phyloP scores from a whole-genome alignment of 2,113 vertebrate species.

The Cavia aperea region DNA sequence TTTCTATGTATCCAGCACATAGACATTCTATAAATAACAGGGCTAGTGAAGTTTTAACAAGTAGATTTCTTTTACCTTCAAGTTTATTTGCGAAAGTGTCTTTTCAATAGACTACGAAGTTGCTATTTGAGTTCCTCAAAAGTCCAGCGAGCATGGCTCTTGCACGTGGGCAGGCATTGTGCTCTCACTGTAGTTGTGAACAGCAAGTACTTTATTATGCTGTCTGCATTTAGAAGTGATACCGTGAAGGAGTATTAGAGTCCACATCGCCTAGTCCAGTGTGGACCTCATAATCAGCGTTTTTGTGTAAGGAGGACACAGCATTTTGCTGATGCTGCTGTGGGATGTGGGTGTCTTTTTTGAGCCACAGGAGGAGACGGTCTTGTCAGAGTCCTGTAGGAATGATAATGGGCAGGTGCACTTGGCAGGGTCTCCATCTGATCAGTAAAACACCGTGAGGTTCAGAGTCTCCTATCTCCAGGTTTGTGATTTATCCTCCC shows the following conservation, averaged over 20 bases:
- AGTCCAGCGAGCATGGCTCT: background rate
- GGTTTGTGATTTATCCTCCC: background rate
- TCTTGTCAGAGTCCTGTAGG: background rate
- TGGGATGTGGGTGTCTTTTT: background rate
- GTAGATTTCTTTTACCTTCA: background rate
- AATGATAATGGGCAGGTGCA: background rate
- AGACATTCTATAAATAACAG: background rate
- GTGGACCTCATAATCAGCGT: background rate
- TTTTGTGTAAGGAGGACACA: background rate
- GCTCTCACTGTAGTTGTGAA: background rate
- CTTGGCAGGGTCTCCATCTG: conserved; percentile 9
- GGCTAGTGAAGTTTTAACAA: conserved; percentile 7
- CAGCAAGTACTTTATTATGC: background rate
- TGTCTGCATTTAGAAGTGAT: background rate
- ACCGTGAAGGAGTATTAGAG: background rate
- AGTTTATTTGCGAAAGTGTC: background rate
- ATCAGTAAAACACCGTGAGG: conserved; percentile 38
- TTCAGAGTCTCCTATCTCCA: conserved; percentile 18
- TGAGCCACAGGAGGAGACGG: background rate
- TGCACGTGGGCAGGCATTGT: background rate
- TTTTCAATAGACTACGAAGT: background rate
- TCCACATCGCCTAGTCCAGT: background rate
- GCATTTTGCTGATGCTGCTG: background rate
- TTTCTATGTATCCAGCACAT: background rate
- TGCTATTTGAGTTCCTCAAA: background rate